These are phyloP conservation scores for Euleptes europaea DNA, from an alignment of 2,113 vertebrate species.

Conservation along the genomic window DNA sequence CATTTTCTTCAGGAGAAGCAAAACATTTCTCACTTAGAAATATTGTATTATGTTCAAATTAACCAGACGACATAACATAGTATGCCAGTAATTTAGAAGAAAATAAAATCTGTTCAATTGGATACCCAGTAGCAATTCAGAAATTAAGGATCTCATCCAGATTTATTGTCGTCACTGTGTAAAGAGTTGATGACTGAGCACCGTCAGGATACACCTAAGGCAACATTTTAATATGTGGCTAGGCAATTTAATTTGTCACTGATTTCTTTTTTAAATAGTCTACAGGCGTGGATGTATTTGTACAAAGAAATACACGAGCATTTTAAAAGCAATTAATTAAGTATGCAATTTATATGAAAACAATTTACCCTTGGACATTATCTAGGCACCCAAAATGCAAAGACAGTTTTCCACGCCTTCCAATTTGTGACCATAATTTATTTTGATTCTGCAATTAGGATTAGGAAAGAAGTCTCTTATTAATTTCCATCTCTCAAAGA, in stretches of 20 bases:
- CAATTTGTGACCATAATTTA: conserved; percentile 74
- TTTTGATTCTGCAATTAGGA: conserved; percentile 78
- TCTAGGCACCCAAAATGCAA: conserved; percentile 66
- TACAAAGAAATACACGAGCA: conserved; percentile 55
- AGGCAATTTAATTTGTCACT: conserved; percentile 67
- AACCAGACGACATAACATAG: conserved; percentile 24
- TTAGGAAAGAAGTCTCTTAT: conserved; percentile 75
- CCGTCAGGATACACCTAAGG: conserved; percentile 48
- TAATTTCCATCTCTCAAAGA: conserved; percentile 68
- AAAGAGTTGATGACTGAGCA: conserved; percentile 57
- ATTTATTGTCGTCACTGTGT: conserved; percentile 50
- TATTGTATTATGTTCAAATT: conserved; percentile 49
- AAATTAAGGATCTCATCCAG: conserved; percentile 48
- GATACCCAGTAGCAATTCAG: conserved; percentile 57
- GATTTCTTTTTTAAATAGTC: conserved; percentile 51
- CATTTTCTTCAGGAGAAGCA: conserved; percentile 42
- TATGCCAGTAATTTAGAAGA: conserved; percentile 58
- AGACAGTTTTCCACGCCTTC: conserved; percentile 65
- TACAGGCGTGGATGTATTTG: conserved; percentile 55
- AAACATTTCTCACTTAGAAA: conserved; percentile 38
- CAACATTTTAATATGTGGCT: conserved; percentile 47
- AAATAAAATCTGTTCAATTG: conserved; percentile 66
- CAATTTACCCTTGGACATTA: conserved; percentile 67
- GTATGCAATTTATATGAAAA: conserved; percentile 71
- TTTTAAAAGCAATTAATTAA: conserved; percentile 75